A percentile compares a stretch with the other conserved stretches of the same genome.
phyloP scores from a whole-genome alignment of 1,140 invertebrate species.

The Rhizoglyphus robini region DNA sequence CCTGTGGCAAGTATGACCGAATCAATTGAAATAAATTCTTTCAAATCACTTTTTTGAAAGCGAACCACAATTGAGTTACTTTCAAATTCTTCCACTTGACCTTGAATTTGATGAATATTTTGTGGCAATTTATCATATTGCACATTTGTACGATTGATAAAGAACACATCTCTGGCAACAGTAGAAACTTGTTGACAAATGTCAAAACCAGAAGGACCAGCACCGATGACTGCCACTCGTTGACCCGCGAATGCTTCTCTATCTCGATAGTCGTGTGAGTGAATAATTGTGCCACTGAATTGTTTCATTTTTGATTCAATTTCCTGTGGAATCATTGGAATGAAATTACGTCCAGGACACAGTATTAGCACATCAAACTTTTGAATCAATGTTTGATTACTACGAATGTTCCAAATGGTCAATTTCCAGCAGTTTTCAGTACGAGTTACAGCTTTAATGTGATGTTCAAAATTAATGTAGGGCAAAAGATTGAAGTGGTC shows the following conservation, averaged over 20 bases:
- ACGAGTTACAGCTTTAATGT: conserved; percentile 46
- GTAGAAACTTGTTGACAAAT: conserved; percentile 59
- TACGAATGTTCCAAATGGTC: conserved; percentile 44
- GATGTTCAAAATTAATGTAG: conserved; percentile 54
- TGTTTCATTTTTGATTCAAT: conserved; percentile 48
- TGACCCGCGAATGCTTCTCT: conserved; percentile 49
- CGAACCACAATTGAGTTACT: conserved; percentile 21
- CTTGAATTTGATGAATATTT: conserved; percentile 22
- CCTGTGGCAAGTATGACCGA: conserved; percentile 38
- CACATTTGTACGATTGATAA: neutral
- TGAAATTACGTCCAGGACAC: conserved; percentile 37
- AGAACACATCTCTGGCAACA: conserved; percentile 39
- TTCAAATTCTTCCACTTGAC: conserved; percentile 16
- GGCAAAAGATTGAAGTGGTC: conserved; percentile 51
- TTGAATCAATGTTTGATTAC: conserved; percentile 30
- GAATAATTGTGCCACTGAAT: conserved; percentile 54
- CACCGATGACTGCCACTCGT: conserved; percentile 61
- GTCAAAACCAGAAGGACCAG: conserved; percentile 68
- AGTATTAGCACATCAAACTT: conserved; percentile 28
- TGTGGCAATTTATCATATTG: conserved; percentile 16
- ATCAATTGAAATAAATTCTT: conserved; percentile 29
- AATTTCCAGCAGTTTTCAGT: conserved; percentile 44
- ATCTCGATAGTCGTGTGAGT: conserved; percentile 71
- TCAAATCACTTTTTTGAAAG: conserved; percentile 21
- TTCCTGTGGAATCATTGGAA: conserved; percentile 44